Base-by-base conservation (phyloP, 2,797 vertebrate genomes). In the Phalloptychus januarius region DNA sequence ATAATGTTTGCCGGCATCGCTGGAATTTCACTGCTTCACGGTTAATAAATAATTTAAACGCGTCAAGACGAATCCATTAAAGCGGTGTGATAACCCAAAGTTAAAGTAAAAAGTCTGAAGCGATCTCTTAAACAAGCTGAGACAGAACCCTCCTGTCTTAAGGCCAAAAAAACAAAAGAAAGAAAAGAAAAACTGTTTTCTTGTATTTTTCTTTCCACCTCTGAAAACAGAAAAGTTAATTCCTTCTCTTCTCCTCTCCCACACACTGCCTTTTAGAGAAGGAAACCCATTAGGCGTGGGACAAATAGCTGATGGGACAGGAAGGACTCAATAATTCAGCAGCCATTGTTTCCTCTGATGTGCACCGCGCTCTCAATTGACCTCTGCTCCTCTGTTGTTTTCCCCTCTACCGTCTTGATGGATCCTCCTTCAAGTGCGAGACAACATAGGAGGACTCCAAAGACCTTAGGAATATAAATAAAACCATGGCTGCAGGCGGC, bases 251-350 rank as follows among this genome's bases (percentile, higher is more conserved):
- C 67, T 75, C 74, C 82, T n/a, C 61, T 72, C 71, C 84, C 16
- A 50, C 78, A 77, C 58, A 5, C 82, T 79, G 56, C 85, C 92
- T 94, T 94, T 95, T 88, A 94, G 88, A 88, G 75, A 81, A 89
- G 79, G 67, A 90, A 89, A 87, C 87, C 93, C 94, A 96, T 95
- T 95, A 95, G 80, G 79, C 83, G 74, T 45, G 31, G 85, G 86
- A 91, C 92, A 94, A 92, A 93, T 88, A 91, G 92, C 86, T 93
- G 88, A 89, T 93, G 91, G 89, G 88, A 95, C 88, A 90, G 93
- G 95, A 95, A 93, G 86, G 82, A 81, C 91, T 95, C 92, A 96
- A 95, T 95, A 94, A 96, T 95, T 95, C 93, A 95, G 86, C 86
- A 92, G 82, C 91, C 92, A 95, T 95, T 95, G 95, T 96, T 95